Evolutionary conservation across 2,113 vertebrate genomes (phyloP).

Genomic region (Hirundichthys speculiger): DNA sequence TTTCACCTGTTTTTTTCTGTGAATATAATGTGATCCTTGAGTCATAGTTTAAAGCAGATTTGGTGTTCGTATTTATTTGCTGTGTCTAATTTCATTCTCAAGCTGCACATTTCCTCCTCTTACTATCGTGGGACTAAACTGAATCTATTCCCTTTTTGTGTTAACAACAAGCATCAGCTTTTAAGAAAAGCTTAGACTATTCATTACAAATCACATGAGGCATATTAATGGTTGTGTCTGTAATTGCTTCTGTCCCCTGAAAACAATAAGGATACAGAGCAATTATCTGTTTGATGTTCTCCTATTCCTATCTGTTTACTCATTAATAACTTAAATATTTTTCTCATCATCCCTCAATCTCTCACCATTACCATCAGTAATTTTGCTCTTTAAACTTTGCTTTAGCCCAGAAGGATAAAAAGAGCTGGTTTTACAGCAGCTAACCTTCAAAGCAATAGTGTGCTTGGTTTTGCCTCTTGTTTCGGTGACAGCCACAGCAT

Average conservation of each 20-base stretch:
- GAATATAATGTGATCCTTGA: conserved; percentile 73
- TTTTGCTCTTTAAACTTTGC: conserved; percentile 25
- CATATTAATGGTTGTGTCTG: conserved; percentile 41
- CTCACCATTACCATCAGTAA: conserved; percentile 3
- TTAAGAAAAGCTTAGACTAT: conserved; percentile 46
- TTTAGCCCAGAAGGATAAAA: conserved; percentile 9
- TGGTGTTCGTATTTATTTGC: conserved; percentile 75
- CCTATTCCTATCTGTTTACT: conserved; percentile 19
- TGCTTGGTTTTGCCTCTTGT: conserved; percentile 39
- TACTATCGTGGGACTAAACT: conserved; percentile 40
- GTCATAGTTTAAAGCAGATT: conserved; percentile 70
- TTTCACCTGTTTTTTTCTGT: conserved; percentile 63
- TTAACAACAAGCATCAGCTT: conserved; percentile 43
- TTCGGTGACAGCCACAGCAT: conserved; percentile 57
- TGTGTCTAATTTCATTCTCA: conserved; percentile 71
- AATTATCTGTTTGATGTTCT: conserved; percentile 51
- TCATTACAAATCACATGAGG: conserved; percentile 52
- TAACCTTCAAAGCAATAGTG: conserved; percentile 56
- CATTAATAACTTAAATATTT: conserved; percentile 25
- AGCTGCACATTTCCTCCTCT: conserved; percentile 44
- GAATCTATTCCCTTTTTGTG: conserved; percentile 44
- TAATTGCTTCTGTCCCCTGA: conserved; percentile 41
- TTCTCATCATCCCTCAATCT: conserved; percentile 16
- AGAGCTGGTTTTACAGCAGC: conserved; percentile 10
- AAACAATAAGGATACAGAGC: conserved; percentile 44